phyloP scores from a whole-genome alignment of 2,113 vertebrate species.

The Larimichthys crocea region DNA sequence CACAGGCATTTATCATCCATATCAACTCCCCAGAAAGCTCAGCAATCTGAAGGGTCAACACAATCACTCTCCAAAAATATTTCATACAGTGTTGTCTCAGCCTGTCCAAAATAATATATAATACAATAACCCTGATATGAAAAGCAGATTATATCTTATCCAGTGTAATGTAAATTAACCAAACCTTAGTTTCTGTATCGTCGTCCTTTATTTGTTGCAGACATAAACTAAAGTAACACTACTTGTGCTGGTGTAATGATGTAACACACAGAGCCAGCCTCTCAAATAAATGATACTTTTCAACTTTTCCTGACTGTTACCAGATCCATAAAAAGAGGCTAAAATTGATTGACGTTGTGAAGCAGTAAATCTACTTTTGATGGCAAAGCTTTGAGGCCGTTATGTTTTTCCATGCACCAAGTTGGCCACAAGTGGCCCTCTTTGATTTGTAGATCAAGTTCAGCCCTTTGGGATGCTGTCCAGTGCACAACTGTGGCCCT shows the following conservation, averaged over 20 bases:
- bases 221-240: neutral
- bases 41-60: neutral
- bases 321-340: slow-evolving; percentile 31
- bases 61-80: neutral
- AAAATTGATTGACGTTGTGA: slow-evolving; percentile 38
- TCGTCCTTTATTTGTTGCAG: neutral
- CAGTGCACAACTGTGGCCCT: slow-evolving; percentile 55
- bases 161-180: neutral
- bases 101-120: neutral
- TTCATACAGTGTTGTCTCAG: neutral
- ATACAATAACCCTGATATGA: neutral
- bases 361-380: slow-evolving; percentile 65
- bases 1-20: slow-evolving; percentile 7
- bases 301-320: slow-evolving; percentile 32
- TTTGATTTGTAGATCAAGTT: slow-evolving; percentile 76
- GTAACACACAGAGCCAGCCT: slow-evolving; percentile 9
- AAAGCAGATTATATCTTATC: neutral
- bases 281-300: slow-evolving; percentile 36
- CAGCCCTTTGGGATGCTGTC: slow-evolving; percentile 63
- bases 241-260: slow-evolving; percentile 9
- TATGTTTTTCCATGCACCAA: slow-evolving; percentile 68
- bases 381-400: slow-evolving; percentile 52
- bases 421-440: slow-evolving; percentile 64
- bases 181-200: neutral
- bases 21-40: slow-evolving; percentile 1